Evolutionary conservation across 2,888 invertebrate genomes (phyloP), one percentile per base, ranked within the genome.

Genomic region (Papilio elwesi): DNA sequence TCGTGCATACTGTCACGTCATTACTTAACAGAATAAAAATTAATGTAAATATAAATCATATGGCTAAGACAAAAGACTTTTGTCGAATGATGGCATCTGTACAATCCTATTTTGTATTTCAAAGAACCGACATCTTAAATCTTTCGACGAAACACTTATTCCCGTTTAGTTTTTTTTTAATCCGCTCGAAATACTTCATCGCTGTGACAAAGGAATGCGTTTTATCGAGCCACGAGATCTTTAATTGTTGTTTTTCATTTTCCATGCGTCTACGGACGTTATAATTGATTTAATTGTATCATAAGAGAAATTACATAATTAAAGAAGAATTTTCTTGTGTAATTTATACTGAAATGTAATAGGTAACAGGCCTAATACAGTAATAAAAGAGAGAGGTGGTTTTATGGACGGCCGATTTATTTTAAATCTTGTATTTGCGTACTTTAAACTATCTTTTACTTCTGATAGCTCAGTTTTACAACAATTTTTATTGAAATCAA

Each of bases 81-180:
- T 68, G 55, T 69, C 68, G 73, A 73, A 73, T 47, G 68, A 68
- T 73, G 73, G 68, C 73, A 73, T 73, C 73, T 68, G 73, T 55
- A 68, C 47, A 13, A 63, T 72, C 64, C 73, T 73, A 65, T 73
- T 73, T 65, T 57, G 64, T 57, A 68, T 48, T 73, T 73, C 73
- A 73, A 73, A 64, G 72, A 73, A 73, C 57, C 64, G 64, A 57
- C 73, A 73, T 73, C 73, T 73, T 73, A 73, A 73, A 73, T 73
- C 73, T 73, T 73, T 73, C 68, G 68, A 57, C 72, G 72, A 64
- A 72, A 68, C 72, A 55, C 64, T 72, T 68, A 49, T 49, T 68
- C 53, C 55, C 48, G 62, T n/a, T 48, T 67, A 63, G 52, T 68
- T 70, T 68, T 68, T 72, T 72, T 72, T 72, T 68, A 67, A 55